phyloP scores from a whole-genome alignment of 2,888 invertebrate genomes.

The Drosophila incognita region DNA sequence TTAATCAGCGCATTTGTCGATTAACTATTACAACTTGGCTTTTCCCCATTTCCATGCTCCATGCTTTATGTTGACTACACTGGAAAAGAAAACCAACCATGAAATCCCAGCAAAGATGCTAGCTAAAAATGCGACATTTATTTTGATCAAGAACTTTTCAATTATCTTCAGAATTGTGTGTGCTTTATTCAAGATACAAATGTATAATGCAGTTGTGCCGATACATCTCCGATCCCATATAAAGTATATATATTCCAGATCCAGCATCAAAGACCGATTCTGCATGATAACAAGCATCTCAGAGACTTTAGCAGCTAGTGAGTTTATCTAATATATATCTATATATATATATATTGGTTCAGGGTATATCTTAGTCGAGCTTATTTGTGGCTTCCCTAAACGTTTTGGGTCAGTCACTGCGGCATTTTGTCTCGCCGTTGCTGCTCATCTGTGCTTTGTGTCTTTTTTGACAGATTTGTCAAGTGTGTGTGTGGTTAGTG shows the following conservation, averaged over 20 bases:
- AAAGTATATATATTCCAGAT: too few species aligned
- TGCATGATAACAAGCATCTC: too few species aligned
- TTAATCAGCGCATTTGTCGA: conserved; percentile 53
- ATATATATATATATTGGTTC: too few species aligned
- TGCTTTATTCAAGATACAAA: neutral
- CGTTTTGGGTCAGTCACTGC: conserved; percentile 1
- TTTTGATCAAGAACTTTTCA: neutral
- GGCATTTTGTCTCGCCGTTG: conserved; percentile 10
- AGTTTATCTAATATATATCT: too few species aligned
- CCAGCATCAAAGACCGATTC: neutral
- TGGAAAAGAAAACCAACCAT: neutral
- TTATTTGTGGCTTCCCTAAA: neutral
- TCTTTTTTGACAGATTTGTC: conserved; percentile 35
- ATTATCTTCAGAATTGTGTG: neutral
- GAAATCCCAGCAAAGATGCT: neutral
- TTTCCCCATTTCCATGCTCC: conserved; percentile 1
- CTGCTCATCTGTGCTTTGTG: conserved; percentile 3
- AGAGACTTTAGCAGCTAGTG: too few species aligned
- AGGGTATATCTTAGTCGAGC: neutral
- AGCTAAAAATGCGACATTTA: neutral
- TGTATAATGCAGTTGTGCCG: neutral
- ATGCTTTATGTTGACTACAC: neutral
- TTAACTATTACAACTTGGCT: conserved; percentile 43
- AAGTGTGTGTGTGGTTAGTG: conserved; percentile 25
- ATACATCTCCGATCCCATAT: neutral